Conservation (phyloP, 1,140 invertebrate genomes). For the Pseudomyrmex flavicornis region DNA sequence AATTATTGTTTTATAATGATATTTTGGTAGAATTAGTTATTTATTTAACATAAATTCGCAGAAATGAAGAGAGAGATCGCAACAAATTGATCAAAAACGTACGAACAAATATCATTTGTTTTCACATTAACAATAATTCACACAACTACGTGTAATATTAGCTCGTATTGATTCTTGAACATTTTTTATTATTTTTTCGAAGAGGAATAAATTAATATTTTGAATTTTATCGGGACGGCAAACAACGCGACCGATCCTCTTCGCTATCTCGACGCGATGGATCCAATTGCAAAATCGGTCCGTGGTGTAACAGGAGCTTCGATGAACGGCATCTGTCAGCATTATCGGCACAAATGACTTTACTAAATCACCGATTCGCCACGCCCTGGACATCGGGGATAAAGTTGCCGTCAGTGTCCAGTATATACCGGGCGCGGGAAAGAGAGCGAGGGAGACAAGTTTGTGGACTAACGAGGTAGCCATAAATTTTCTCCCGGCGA, state of each 20-base stretch:
- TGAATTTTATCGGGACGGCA: constrained; percentile 8
- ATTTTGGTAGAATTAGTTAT: no score
- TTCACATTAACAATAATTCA: no score
- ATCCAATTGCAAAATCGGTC: constrained; percentile 61
- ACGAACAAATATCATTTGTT: no score
- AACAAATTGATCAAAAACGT: no score
- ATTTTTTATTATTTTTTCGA: no score
- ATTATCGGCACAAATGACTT: constrained; percentile 84
- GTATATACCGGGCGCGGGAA: constrained; percentile 64
- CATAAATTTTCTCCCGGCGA: constrained; percentile 79
- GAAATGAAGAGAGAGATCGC: no score
- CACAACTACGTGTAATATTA: no score
- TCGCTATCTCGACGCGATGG: not conserved
- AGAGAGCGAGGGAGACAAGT: constrained; percentile 44
- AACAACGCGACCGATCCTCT: no score
- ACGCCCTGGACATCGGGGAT: constrained; percentile 83
- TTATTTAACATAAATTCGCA: no score
- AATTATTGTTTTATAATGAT: no score
- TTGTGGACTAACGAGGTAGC: constrained; percentile 77
- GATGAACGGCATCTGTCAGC: constrained; percentile 81
- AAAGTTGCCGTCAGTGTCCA: constrained; percentile 82
- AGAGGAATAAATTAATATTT: not conserved
- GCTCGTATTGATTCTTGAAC: no score
- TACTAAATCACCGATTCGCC: constrained; percentile 83
- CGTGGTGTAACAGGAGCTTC: constrained; percentile 74